Percentiles rank a stretch among this genome's conserved stretches.
Conservation (phyloP, 2,113 vertebrate genomes). For the Poicephalus meyeri region DNA sequence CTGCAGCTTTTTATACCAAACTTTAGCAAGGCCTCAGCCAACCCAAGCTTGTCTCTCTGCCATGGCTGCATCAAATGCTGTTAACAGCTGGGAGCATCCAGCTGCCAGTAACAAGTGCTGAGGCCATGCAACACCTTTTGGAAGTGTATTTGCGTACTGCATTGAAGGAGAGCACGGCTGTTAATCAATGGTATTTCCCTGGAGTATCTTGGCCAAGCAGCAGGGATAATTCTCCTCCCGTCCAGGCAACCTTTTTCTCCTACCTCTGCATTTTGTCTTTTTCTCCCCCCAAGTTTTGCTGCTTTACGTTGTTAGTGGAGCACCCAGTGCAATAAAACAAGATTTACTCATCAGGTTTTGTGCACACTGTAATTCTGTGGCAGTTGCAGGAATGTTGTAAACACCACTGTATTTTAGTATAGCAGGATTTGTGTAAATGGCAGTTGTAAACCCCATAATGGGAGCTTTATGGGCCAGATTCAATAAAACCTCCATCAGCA, state of each 20-base stretch:
- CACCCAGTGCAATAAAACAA: background rate
- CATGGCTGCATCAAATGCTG: background rate
- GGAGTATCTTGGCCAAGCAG: background rate
- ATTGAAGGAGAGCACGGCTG: background rate
- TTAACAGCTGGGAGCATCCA: background rate
- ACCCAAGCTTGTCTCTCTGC: background rate
- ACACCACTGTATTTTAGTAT: slow-evolving; percentile 55
- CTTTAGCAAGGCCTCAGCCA: background rate
- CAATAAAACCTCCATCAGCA: slow-evolving; percentile 43
- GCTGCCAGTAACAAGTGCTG: background rate
- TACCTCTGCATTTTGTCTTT: background rate
- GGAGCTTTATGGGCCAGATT: slow-evolving; percentile 41
- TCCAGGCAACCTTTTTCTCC: background rate
- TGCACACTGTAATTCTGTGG: background rate
- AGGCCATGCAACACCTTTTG: background rate
- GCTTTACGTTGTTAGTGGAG: background rate
- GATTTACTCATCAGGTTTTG: slow-evolving; percentile 5
- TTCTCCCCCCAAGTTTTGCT: background rate
- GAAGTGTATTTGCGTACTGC: background rate
- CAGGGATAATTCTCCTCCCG: background rate
- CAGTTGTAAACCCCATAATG: slow-evolving; percentile 34
- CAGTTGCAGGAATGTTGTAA: slow-evolving; percentile 29
- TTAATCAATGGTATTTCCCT: background rate
- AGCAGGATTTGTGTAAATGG: slow-evolving; percentile 40
- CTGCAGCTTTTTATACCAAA: background rate